Evolutionary conservation across 2,888 invertebrate genomes (phyloP).

Genomic region (Cryptophagus acutangulus): DNA sequence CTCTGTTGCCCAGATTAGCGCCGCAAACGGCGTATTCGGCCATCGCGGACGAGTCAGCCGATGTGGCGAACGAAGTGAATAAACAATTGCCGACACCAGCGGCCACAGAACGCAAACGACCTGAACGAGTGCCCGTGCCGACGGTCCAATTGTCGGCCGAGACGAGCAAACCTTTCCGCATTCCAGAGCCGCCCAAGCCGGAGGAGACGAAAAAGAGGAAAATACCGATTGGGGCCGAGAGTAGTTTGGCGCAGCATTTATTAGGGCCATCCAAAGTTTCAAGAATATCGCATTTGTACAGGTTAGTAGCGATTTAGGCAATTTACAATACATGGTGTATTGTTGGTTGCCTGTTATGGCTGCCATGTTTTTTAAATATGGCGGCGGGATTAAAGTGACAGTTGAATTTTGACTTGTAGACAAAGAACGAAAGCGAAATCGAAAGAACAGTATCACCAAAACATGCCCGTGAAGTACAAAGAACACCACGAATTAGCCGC

Average conservation of each 20-base stretch:
- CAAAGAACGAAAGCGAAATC: constrained; percentile 35
- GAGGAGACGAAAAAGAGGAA: constrained; percentile 45
- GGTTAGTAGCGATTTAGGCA: constrained; percentile 32
- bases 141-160: not conserved
- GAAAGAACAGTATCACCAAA: constrained; percentile 17
- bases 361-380: too few relatives aligned
- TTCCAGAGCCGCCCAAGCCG: constrained; percentile 41
- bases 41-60: constrained; percentile 75
- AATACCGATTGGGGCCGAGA: constrained; percentile 36
- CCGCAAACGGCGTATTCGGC: constrained; percentile 81
- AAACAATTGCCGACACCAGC: constrained; percentile 52
- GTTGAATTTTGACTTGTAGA: constrained; percentile 22
- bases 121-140: constrained; percentile 7
- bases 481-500: too few relatives aligned
- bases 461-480: constrained; percentile 21
- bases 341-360: too few relatives aligned
- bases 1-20: constrained; percentile 76
- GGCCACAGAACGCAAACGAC: constrained; percentile 48
- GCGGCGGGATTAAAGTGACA: not conserved
- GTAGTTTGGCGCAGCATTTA: constrained; percentile 42
- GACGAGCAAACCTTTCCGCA: constrained; percentile 33
- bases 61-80: constrained; percentile 60
- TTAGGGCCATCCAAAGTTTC: constrained; percentile 43
- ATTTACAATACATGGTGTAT: too few relatives aligned
- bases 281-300: constrained; percentile 46